phyloP scores from a whole-genome alignment of 2,888 invertebrate species.

The Drosophila merina region DNA sequence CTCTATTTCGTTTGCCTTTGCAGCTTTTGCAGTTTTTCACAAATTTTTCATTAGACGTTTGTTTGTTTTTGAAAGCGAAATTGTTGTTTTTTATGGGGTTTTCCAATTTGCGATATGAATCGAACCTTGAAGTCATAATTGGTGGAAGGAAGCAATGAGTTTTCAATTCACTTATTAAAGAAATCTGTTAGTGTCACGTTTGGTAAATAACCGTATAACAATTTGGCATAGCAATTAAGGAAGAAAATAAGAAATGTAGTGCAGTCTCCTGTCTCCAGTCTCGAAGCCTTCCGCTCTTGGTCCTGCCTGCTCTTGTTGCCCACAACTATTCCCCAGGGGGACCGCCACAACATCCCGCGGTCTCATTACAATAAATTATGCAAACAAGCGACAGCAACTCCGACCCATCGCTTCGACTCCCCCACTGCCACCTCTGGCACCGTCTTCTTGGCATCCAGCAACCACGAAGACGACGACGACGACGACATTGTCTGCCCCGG shows the following conservation, averaged over 20 bases:
- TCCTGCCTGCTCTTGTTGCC: slow-evolving; percentile 1
- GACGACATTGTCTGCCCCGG: slow-evolving; percentile 30
- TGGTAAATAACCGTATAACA: neutral
- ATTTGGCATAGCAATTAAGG: slow-evolving; percentile 13
- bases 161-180: no score
- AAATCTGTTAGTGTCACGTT: neutral
- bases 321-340: slow-evolving; percentile 14
- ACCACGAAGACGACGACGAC: slow-evolving; percentile 34
- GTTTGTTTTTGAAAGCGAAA: slow-evolving; percentile 13
- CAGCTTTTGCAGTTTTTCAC: slow-evolving; percentile 23
- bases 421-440: neutral
- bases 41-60: slow-evolving; percentile 60
- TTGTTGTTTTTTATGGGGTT: slow-evolving; percentile 36
- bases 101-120: slow-evolving; percentile 40
- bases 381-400: slow-evolving; percentile 51
- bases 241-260: slow-evolving; percentile 15
- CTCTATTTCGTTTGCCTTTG: slow-evolving; percentile 18
- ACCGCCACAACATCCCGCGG: slow-evolving; percentile 37
- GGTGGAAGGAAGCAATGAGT: slow-evolving; percentile 18
- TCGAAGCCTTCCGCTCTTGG: slow-evolving; percentile 14
- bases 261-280: slow-evolving; percentile 9
- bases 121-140: slow-evolving; percentile 35
- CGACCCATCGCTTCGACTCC: neutral
- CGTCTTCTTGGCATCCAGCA: slow-evolving; percentile 2
- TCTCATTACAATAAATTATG: slow-evolving; percentile 72